Evolutionary conservation across 1,140 invertebrate genomes (phyloP).

Genomic region (Lepidurus apus): DNA sequence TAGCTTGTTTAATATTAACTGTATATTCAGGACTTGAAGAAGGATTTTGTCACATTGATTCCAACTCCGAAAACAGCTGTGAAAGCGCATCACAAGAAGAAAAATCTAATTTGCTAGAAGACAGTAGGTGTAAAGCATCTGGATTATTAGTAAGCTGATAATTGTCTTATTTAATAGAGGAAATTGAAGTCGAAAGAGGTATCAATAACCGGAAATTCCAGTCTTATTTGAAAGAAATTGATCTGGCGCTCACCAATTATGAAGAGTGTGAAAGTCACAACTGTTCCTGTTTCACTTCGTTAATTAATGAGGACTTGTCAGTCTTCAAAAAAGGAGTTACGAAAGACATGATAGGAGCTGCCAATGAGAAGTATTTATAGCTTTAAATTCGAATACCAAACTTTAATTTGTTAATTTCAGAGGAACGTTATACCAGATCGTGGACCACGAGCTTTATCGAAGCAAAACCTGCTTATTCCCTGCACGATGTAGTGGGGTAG

Average conservation of each 20-base stretch:
- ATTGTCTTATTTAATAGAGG: not conserved
- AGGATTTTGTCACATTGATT: not conserved
- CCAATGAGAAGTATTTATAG: conserved; percentile 52
- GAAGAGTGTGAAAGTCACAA: conserved; percentile 27
- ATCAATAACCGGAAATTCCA: not conserved
- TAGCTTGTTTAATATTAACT: not conserved
- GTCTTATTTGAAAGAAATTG: not conserved
- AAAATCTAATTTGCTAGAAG: not conserved
- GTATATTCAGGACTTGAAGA: not conserved
- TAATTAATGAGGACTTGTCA: conserved; percentile 63
- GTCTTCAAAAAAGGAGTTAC: conserved; percentile 65
- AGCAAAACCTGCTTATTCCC: conserved; percentile 85
- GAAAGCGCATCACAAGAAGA: not conserved
- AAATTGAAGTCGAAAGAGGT: not conserved
- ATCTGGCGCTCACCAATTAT: conserved; percentile 22
- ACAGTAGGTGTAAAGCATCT: not conserved
- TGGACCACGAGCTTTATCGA: conserved; percentile 71
- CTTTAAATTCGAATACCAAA: not conserved
- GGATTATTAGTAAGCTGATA: not conserved
- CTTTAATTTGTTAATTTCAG: conserved; percentile 44
- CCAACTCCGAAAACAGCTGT: not conserved
- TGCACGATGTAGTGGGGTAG: conserved; percentile 79
- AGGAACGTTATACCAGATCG: conserved; percentile 80
- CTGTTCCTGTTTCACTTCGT: conserved; percentile 53
- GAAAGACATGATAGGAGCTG: conserved; percentile 56